Evolutionary conservation across 2,113 vertebrate species (phyloP).

Genomic region (Progne subis): DNA sequence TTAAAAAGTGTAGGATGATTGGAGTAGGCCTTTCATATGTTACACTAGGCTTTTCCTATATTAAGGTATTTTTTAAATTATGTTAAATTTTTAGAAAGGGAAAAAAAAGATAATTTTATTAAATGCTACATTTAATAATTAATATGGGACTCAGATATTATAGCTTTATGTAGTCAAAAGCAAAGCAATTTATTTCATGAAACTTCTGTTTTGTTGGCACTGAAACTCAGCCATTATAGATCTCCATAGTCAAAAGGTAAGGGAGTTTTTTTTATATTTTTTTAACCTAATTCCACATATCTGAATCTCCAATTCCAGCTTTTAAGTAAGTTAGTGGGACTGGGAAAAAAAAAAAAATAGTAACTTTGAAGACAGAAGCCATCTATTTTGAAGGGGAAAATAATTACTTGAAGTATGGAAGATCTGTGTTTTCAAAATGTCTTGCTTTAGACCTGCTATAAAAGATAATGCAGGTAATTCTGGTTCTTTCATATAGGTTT

Average conservation of each 20-base stretch:
- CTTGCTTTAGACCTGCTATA: background rate
- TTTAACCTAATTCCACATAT: background rate
- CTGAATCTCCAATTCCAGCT: background rate
- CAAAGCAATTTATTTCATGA: background rate
- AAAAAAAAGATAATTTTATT: background rate
- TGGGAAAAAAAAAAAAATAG: background rate
- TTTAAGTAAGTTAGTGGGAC: background rate
- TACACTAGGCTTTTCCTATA: background rate
- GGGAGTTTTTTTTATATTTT: rapidly evolving
- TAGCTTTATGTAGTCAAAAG: background rate
- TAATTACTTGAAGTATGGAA: background rate
- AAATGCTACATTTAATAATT: background rate
- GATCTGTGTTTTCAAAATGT: background rate
- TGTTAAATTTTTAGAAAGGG: background rate
- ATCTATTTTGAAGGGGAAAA: background rate
- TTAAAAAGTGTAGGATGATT: slow-evolving; percentile 36
- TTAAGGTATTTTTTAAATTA: background rate
- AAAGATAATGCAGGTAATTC: background rate
- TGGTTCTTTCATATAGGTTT: background rate
- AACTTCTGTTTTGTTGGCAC: background rate
- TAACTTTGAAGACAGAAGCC: background rate
- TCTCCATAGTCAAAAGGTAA: slow-evolving; percentile 28
- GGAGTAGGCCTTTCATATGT: slow-evolving; percentile 17
- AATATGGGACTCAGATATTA: background rate
- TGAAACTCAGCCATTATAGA: background rate